Conservation (phyloP, 2,797 vertebrate genomes). For the Mormyrus hasselquistii region DNA sequence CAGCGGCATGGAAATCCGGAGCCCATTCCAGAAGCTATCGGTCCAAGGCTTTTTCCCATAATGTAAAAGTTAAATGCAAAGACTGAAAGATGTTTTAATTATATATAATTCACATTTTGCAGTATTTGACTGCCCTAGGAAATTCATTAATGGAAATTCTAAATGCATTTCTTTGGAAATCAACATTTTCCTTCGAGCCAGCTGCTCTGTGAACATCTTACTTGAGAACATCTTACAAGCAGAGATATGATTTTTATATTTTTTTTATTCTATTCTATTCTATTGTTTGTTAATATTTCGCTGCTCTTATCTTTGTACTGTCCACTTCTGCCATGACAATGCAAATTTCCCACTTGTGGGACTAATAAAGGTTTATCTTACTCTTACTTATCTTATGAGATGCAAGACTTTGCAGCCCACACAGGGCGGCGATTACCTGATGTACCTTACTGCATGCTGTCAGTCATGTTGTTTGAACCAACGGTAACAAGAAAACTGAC, state of each 20-base stretch:
- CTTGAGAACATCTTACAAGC: neutral
- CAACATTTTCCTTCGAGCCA: neutral
- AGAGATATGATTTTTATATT: neutral
- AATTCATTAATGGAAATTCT: neutral
- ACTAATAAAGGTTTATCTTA: too few relatives aligned
- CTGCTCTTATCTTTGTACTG: too few relatives aligned
- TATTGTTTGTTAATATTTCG: too few relatives aligned
- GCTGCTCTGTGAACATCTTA: neutral
- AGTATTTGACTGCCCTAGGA: neutral
- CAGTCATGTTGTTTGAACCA: neutral
- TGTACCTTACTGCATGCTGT: neutral
- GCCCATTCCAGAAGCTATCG: neutral
- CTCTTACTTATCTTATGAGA: neutral
- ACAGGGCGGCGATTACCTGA: neutral
- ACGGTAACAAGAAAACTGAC: neutral
- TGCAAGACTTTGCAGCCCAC: neutral
- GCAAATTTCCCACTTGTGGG: too few relatives aligned
- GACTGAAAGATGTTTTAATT: neutral
- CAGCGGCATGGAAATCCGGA: neutral
- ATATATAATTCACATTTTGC: neutral
- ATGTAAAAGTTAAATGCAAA: neutral
- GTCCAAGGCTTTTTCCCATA: neutral
- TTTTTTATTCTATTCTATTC: too few relatives aligned
- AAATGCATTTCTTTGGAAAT: neutral
- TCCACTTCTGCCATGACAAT: too few relatives aligned